Percentiles rank a stretch among this genome's conserved stretches.
phyloP scores from a whole-genome alignment of 2,113 vertebrate species.

The Patagioenas fasciata region DNA sequence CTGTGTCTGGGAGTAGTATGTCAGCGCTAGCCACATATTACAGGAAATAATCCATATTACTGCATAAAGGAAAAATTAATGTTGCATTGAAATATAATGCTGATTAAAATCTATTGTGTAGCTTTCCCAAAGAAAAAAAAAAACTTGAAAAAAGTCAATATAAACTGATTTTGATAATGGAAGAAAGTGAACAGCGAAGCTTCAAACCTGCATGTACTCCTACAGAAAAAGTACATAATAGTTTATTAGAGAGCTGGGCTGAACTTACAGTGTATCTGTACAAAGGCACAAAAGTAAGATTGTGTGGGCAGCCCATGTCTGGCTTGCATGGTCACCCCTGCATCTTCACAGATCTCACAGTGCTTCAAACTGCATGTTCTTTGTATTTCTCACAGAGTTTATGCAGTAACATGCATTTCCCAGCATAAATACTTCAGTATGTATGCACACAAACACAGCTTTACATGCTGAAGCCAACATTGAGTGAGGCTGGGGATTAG shows the following conservation, averaged over 20 bases:
- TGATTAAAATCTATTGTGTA: neutral
- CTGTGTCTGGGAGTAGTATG: neutral
- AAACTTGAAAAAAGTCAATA: fast-evolving
- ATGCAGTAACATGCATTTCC: neutral
- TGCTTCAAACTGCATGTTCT: neutral
- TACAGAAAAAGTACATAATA: fast-evolving
- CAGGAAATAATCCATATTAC: neutral
- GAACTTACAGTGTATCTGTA: fast-evolving
- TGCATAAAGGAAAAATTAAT: neutral
- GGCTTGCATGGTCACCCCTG: neutral
- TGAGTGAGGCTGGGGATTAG: neutral
- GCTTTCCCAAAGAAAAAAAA: neutral
- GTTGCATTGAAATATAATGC: neutral
- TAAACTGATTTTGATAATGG: fast-evolving
- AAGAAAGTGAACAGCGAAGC: neutral
- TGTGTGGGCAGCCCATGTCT: fast-evolving
- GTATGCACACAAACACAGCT: neutral
- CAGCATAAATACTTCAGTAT: neutral
- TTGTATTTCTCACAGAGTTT: neutral
- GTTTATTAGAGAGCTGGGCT: neutral
- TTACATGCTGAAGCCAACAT: neutral
- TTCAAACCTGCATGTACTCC: fast-evolving
- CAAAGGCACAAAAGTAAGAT: neutral
- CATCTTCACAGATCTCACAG: too few relatives aligned
- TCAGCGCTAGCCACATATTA: fast-evolving